Conservation (phyloP, 1,140 invertebrate genomes). For the Tetragnatha versicolor region DNA sequence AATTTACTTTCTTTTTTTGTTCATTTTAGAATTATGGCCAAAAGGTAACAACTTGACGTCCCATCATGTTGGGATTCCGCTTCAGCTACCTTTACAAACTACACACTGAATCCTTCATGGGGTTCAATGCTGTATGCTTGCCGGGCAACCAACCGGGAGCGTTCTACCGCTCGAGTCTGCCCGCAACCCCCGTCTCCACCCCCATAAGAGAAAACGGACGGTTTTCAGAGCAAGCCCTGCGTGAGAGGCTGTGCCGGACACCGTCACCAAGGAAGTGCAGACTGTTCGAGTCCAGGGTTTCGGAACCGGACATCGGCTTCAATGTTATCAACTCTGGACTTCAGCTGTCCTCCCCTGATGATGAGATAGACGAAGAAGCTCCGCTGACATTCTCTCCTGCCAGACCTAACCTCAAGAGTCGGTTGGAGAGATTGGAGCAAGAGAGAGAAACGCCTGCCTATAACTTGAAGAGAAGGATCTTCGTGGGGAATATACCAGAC, state of each 20-base stretch:
- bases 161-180: conserved; percentile 60
- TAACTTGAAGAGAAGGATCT: conserved; percentile 48
- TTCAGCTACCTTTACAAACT: conserved; percentile 59
- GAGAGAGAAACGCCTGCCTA: conserved; percentile 35
- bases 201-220: conserved; percentile 59
- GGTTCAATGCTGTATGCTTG: conserved; percentile 58
- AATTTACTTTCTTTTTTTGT: too few relatives aligned
- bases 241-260: conserved; percentile 59
- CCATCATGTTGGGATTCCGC: conserved; percentile 55
- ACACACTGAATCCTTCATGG: conserved; percentile 61
- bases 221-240: conserved; percentile 58
- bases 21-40: too few relatives aligned
- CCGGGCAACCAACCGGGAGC: conserved; percentile 58
- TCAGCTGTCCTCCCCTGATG: conserved; percentile 53
- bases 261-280: conserved; percentile 60
- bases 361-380: conserved; percentile 46
- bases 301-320: conserved; percentile 54
- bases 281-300: conserved; percentile 56
- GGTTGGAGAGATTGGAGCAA: conserved; percentile 40
- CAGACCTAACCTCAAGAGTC: conserved; percentile 40
- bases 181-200: conserved; percentile 61
- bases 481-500: conserved; percentile 56
- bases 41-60: not conserved
- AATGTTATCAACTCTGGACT: conserved; percentile 44
- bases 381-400: conserved; percentile 28